These are phyloP conservation scores for Malthinus seriepunctatus DNA, from an alignment of 2,888 invertebrate species.

Conservation along the genomic window DNA sequence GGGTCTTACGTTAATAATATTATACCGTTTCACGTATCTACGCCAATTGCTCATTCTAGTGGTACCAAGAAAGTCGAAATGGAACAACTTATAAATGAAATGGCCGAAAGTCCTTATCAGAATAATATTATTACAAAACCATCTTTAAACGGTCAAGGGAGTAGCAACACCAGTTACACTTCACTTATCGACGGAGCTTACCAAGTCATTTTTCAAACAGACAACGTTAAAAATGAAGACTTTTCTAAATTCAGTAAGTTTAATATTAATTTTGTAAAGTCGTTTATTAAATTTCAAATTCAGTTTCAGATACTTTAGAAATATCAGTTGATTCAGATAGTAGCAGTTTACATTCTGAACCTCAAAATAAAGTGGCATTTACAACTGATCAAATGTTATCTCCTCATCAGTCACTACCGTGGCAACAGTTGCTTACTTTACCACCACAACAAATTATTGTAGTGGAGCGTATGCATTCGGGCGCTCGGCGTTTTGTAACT, in stretches of 20 bases:
- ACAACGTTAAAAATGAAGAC: conserved; percentile 35
- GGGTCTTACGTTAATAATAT: conserved; percentile 49
- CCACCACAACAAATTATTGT: conserved; percentile 84
- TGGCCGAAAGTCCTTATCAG: conserved; percentile 28
- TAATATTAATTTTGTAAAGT: neutral
- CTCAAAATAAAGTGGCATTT: conserved; percentile 30
- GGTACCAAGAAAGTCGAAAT: conserved; percentile 40
- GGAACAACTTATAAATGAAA: conserved; percentile 35
- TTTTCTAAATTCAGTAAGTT: conserved; percentile 34
- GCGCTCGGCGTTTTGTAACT: conserved; percentile 88
- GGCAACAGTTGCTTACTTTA: conserved; percentile 77
- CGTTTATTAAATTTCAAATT: neutral
- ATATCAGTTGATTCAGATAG: conserved; percentile 29
- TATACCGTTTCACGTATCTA: conserved; percentile 36
- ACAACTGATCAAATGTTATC: conserved; percentile 42
- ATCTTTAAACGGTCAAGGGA: conserved; percentile 28
- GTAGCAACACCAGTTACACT: conserved; percentile 30
- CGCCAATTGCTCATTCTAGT: conserved; percentile 27
- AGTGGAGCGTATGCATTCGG: conserved; percentile 92
- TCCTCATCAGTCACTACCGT: conserved; percentile 58
- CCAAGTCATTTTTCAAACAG: conserved; percentile 34
- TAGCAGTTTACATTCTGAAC: conserved; percentile 26
- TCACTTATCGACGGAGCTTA: conserved; percentile 32
- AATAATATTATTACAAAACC: conserved; percentile 20
- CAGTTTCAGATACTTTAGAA: conserved; percentile 28